Evolutionary conservation across 1,140 invertebrate genomes (phyloP).

Genomic region (Papilio xuthus): DNA sequence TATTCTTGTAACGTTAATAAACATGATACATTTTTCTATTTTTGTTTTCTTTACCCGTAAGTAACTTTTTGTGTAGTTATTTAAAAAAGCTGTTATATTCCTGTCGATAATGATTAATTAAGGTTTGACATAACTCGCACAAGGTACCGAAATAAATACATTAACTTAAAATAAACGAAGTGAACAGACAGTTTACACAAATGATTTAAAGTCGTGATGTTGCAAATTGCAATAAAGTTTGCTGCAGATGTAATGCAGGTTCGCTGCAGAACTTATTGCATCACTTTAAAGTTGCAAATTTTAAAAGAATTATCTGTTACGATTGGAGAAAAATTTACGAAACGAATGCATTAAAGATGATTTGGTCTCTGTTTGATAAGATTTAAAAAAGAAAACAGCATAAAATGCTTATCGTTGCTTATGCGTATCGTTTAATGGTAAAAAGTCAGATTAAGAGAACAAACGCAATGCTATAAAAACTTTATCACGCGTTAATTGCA

Average conservation of each 20-base stretch:
- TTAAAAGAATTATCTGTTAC: not conserved
- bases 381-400: no score
- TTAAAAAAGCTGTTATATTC: no score
- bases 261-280: conserved; percentile 11
- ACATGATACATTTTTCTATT: conserved; percentile 43
- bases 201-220: not conserved
- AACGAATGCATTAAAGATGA: not conserved
- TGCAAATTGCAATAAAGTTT: conserved; percentile 8
- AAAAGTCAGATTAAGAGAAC: no score
- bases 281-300: not conserved
- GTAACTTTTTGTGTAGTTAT: no score
- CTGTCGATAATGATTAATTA: no score
- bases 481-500: no score
- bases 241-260: conserved; percentile 13
- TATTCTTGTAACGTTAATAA: conserved; percentile 51
- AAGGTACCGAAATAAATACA: not conserved
- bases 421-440: no score
- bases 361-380: not conserved
- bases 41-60: not conserved
- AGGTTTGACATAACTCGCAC: not conserved
- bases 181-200: not conserved
- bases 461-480: no score
- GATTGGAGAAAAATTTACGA: not conserved
- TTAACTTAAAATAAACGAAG: not conserved
- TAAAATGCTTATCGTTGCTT: no score